Evolutionary conservation across 2,113 vertebrate species (phyloP), one percentile per base, ranked within the genome.

Genomic region (Brachypodius melanocephalos): DNA sequence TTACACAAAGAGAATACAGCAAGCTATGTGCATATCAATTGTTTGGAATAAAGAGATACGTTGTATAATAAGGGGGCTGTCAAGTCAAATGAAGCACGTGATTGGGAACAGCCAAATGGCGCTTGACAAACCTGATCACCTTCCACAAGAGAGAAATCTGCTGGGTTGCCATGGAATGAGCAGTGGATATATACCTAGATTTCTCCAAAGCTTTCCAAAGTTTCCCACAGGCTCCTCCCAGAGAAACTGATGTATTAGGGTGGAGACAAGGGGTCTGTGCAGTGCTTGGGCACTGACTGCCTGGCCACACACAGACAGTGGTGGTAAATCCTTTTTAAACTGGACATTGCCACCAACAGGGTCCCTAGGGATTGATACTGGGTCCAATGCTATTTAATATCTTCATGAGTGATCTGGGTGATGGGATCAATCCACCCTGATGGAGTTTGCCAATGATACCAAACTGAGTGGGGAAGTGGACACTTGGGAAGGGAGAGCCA

Each of bases 331-430:
- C 43, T 45, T 51, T 45, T 38, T 21, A 58, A 29, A 29, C 15
- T 14, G 58, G 32, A 2, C 6, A 6, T 18, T 59, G 86, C 4
- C 45, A 38, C 32, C 5, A 31, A 2, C 5, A 6, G 28, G 19
- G 24, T 52, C 16, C 18, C 26, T 61, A 65, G 38, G 38, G 38
- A 17, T 1, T 25, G 28, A 29, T 29, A 36, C 1, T 25, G 8
- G n/a, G 6, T 45, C 19, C 24, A 59, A 14, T 0, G 0, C 7
- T 29, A 16, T 52, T 74, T 5, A 46, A 5, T n/a, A 22, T 5
- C 28, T 38, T 32, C 32, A 26, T 6, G 17, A 42, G 42, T 21
- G 74, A 17, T n/a, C 55, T 46, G 46, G n/a, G 31, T 55, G 25
- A 42, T 71, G 57, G 42, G 29, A 63, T 17, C 48, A 48, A 71